These are phyloP conservation scores for Oreochromis mossambicus DNA, from an alignment of 2,797 vertebrate species.

Conservation along the genomic window DNA sequence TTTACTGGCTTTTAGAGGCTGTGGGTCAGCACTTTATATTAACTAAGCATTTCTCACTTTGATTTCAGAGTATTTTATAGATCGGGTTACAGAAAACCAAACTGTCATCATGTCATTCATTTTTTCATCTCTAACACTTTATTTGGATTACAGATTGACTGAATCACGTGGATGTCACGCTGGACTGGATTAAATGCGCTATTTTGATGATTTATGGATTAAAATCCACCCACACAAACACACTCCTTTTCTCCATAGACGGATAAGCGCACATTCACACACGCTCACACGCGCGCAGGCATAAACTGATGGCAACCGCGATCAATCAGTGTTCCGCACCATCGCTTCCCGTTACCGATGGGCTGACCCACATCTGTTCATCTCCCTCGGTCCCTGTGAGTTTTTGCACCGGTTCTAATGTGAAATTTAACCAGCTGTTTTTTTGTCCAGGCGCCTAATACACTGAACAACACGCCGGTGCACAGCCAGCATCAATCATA, in stretches of 20 bases:
- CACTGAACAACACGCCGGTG: background rate
- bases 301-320: conserved; percentile 53
- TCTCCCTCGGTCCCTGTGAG: conserved; percentile 8
- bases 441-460: background rate
- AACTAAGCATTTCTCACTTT: background rate
- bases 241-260: conserved; percentile 3
- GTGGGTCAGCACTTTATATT: background rate
- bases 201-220: background rate
- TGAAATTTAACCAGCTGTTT: background rate
- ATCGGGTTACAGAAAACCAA: background rate
- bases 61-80: background rate
- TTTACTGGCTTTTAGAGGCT: background rate
- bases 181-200: background rate
- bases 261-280: background rate
- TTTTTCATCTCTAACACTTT: background rate
- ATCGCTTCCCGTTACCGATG: conserved; percentile 62
- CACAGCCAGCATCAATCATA: background rate
- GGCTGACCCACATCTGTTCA: conserved; percentile 72
- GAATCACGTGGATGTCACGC: background rate
- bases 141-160: background rate
- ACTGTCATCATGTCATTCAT: background rate
- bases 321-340: conserved; percentile 75
- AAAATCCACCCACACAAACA: background rate
- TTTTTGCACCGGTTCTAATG: conserved; percentile 6
- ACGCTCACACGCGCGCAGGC: background rate